These are phyloP conservation scores for Hylia prasina DNA, from an alignment of 2,113 vertebrate species.

Conservation along the genomic window DNA sequence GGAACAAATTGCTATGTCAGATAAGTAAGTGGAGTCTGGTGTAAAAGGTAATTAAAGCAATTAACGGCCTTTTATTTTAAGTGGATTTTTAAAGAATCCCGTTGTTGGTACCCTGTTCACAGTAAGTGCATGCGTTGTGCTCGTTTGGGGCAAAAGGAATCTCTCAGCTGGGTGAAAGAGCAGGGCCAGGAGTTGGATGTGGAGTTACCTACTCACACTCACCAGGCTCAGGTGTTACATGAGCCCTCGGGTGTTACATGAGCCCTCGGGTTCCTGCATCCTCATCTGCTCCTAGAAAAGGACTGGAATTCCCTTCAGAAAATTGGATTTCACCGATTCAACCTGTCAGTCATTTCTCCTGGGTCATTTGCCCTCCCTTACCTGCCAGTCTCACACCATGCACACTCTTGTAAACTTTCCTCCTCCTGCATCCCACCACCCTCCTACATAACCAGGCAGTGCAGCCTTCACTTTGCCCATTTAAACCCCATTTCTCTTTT, in stretches of 20 bases:
- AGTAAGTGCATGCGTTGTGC: not conserved
- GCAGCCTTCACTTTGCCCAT: not conserved
- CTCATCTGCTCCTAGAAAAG: not conserved
- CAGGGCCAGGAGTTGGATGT: not conserved
- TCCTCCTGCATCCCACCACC: not conserved
- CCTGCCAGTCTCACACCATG: not conserved
- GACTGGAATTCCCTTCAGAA: not conserved
- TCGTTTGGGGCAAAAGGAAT: not conserved
- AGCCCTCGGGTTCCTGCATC: not conserved
- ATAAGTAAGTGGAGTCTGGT: slow-evolving; percentile 81
- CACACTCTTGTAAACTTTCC: not conserved
- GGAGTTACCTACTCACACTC: not conserved
- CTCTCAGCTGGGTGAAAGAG: not conserved
- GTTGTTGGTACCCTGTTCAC: not conserved
- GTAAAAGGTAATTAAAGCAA: slow-evolving; percentile 2
- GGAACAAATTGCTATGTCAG: slow-evolving; percentile 99
- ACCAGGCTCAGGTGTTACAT: rapidly evolving
- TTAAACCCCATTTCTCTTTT: not conserved
- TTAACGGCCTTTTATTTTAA: not conserved
- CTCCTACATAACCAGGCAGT: not conserved
- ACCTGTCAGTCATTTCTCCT: not conserved
- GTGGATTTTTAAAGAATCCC: not conserved
- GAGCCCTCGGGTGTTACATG: rapidly evolving
- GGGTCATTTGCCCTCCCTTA: not conserved
- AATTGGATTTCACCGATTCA: not conserved